Conservation (phyloP, 1,140 invertebrate species). For the Rhagoletis pomonella region DNA sequence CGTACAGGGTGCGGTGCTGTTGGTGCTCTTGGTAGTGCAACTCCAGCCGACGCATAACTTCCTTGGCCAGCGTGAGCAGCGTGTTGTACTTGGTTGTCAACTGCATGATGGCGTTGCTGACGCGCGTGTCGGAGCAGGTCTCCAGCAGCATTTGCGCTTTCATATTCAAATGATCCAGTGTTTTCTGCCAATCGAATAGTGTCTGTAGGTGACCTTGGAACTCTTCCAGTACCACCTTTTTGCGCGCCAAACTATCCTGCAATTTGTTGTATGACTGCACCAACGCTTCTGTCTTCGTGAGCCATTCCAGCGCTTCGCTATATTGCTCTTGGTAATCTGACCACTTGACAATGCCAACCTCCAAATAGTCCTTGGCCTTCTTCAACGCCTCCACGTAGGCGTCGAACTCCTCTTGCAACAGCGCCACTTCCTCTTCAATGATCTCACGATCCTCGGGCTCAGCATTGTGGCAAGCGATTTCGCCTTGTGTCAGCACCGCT, state of each 20-base stretch:
- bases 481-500: conserved; percentile 86
- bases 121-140: conserved; percentile 93
- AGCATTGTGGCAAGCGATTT: conserved; percentile 86
- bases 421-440: conserved; percentile 92
- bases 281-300: conserved; percentile 88
- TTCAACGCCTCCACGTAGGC: conserved; percentile 85
- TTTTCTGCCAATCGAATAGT: conserved; percentile 94
- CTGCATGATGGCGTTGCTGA: conserved; percentile 95
- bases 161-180: conserved; percentile 93
- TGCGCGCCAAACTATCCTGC: conserved; percentile 91
- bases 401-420: conserved; percentile 91
- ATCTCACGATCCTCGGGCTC: conserved; percentile 91
- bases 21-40: conserved; percentile 94
- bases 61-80: conserved; percentile 92
- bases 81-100: conserved; percentile 96
- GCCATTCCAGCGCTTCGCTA: conserved; percentile 90
- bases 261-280: conserved; percentile 94
- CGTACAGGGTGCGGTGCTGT: conserved; percentile 90
- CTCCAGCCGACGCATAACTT: conserved; percentile 92
- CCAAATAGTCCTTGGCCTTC: conserved; percentile 87
- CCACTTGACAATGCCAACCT: conserved; percentile 95
- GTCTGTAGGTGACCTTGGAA: conserved; percentile 93
- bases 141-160: conserved; percentile 91
- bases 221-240: conserved; percentile 90
- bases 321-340: conserved; percentile 96